Evolutionary conservation across 2,113 vertebrate species (phyloP).

Genomic region (Dromaius novaehollandiae): DNA sequence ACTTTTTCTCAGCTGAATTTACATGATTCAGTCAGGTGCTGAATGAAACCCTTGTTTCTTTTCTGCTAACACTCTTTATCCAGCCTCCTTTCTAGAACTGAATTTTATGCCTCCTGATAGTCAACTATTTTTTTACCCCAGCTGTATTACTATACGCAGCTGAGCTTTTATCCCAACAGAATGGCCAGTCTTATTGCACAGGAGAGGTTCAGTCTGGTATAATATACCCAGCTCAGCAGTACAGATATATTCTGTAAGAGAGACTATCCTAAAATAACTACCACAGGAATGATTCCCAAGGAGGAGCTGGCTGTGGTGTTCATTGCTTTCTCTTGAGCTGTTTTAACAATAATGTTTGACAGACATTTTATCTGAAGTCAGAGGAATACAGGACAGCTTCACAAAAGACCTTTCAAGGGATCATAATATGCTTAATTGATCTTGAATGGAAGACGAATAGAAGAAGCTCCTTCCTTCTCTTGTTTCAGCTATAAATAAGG

Average conservation of each 20-base stretch:
- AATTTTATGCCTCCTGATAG: neutral
- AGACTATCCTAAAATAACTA: neutral
- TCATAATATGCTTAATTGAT: constrained; percentile 40
- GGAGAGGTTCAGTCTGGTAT: neutral
- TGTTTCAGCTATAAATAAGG: constrained; percentile 21
- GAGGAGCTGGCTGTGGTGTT: neutral
- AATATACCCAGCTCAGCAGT: neutral
- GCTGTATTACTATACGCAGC: neutral
- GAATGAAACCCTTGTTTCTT: neutral
- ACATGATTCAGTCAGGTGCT: neutral
- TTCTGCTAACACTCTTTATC: neutral
- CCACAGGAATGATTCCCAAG: neutral
- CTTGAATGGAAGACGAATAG: constrained; percentile 7
- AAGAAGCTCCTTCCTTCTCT: neutral
- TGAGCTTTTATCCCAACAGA: constrained; percentile 18
- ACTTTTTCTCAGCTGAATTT: neutral
- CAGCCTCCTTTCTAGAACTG: neutral
- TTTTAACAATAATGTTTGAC: constrained; percentile 1
- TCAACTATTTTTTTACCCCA: neutral
- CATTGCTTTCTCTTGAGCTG: neutral
- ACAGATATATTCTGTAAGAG: neutral
- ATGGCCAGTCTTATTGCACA: neutral
- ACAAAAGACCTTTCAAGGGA: constrained; percentile 9
- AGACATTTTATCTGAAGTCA: constrained; percentile 26
- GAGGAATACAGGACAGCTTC: neutral